Percentiles rank a stretch among this genome's conserved stretches.
These are phyloP conservation scores for Biston betularia DNA, from an alignment of 2,888 invertebrate genomes.

Conservation along the genomic window DNA sequence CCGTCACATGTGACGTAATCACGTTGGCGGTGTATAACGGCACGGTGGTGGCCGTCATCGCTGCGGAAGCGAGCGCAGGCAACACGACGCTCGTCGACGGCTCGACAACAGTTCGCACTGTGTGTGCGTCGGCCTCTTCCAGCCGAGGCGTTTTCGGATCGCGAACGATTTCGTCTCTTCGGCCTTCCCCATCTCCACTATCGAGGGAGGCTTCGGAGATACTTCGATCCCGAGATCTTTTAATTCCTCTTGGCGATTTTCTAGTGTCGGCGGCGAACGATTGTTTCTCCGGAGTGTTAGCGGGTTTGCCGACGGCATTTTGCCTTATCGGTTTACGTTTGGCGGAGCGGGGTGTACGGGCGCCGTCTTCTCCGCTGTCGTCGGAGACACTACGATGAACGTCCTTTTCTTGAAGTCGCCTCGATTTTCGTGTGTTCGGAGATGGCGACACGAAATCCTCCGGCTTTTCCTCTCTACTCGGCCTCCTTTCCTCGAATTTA, in stretches of 20 bases:
- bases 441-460: conserved; percentile 89
- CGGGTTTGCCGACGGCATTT: conserved; percentile 64
- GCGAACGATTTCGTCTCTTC: conserved; percentile 62
- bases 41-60: conserved; percentile 1
- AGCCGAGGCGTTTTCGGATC: conserved; percentile 67
- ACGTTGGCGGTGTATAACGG: conserved; percentile 7
- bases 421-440: conserved; percentile 92
- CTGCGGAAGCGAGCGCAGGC: not conserved
- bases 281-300: conserved; percentile 59
- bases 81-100: conserved; percentile 11
- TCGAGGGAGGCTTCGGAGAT: conserved; percentile 89
- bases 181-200: conserved; percentile 86
- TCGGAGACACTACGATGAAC: conserved; percentile 92
- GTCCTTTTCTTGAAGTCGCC: conserved; percentile 92
- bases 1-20: conserved; percentile 14
- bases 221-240: conserved; percentile 88
- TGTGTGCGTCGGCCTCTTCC: conserved; percentile 48
- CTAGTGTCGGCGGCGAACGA: conserved; percentile 68
- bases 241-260: conserved; percentile 88
- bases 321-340: conserved; percentile 87
- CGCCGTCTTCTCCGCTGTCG: conserved; percentile 93
- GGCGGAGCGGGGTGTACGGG: conserved; percentile 45
- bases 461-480: conserved; percentile 75
- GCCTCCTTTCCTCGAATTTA: conserved; percentile 63
- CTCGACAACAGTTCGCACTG: conserved; percentile 5